Evolutionary conservation across 2,888 invertebrate species (phyloP).

Genomic region (Plebejus anna): DNA sequence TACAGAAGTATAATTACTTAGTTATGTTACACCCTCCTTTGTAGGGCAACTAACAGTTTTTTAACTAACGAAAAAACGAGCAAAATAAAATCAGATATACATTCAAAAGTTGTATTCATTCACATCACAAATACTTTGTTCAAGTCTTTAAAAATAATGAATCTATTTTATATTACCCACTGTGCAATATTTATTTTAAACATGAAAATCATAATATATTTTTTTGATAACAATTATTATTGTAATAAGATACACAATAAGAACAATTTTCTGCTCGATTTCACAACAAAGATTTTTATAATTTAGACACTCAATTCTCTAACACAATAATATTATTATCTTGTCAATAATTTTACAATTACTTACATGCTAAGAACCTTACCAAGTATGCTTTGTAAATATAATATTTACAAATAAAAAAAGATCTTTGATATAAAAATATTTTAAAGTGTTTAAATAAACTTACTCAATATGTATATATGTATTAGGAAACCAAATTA

Average conservation of each 20-base stretch:
- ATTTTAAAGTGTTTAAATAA: background rate
- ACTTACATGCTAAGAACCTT: background rate
- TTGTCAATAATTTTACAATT: background rate
- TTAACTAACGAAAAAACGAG: background rate
- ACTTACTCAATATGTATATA: background rate
- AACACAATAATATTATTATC: background rate
- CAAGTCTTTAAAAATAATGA: background rate
- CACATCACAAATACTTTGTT: background rate
- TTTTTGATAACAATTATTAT: background rate
- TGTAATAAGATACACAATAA: background rate
- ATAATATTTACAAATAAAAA: background rate
- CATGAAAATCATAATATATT: background rate
- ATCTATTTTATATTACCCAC: background rate
- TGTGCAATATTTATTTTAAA: background rate
- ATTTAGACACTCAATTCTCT: background rate
- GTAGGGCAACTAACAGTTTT: too few relatives aligned
- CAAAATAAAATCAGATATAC: background rate
- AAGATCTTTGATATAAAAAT: constrained; percentile 1
- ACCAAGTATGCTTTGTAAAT: background rate
- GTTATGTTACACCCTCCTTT: too few relatives aligned
- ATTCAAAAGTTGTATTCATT: constrained; percentile 1
- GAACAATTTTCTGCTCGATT: background rate
- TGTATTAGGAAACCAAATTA: background rate
- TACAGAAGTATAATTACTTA: too few relatives aligned
- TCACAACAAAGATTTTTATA: background rate